phyloP scores from a whole-genome alignment of 2,797 vertebrate species.

The Parauchenoglanis ngamensis region DNA sequence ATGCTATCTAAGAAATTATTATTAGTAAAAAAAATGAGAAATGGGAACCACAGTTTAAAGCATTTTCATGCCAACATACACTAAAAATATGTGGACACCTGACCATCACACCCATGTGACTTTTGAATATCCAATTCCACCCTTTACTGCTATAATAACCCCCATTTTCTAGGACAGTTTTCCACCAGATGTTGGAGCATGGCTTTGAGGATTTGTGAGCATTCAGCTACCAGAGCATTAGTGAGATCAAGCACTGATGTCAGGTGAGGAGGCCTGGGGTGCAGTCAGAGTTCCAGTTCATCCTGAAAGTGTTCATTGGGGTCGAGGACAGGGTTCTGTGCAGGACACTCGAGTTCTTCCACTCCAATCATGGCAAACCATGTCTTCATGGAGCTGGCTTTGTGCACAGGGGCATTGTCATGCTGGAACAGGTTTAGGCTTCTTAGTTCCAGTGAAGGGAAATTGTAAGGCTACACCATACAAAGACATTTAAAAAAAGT shows the following conservation, averaged over 20 bases:
- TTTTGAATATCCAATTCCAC: not conserved
- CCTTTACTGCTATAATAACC: not conserved
- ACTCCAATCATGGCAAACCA: not conserved
- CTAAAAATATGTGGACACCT: not conserved
- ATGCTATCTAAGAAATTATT: not conserved
- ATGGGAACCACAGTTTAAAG: not conserved
- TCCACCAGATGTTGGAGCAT: not conserved
- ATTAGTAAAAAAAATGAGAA: not conserved
- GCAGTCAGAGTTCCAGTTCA: no score
- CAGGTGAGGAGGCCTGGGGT: no score
- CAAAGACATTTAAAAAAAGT: no score
- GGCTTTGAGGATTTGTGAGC: not conserved
- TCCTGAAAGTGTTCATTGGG: no score
- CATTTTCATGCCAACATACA: not conserved
- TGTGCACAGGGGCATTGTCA: no score
- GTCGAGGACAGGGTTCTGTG: no score
- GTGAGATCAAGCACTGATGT: not conserved
- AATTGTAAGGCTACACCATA: no score
- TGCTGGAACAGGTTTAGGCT: no score
- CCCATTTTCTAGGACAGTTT: not conserved
- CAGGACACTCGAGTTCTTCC: no score
- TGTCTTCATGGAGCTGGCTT: not conserved
- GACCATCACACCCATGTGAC: not conserved
- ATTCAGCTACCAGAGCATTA: not conserved
- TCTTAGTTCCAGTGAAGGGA: no score